Conservation (phyloP, 2,797 vertebrate genomes). For the Acanthurus lineatus region DNA sequence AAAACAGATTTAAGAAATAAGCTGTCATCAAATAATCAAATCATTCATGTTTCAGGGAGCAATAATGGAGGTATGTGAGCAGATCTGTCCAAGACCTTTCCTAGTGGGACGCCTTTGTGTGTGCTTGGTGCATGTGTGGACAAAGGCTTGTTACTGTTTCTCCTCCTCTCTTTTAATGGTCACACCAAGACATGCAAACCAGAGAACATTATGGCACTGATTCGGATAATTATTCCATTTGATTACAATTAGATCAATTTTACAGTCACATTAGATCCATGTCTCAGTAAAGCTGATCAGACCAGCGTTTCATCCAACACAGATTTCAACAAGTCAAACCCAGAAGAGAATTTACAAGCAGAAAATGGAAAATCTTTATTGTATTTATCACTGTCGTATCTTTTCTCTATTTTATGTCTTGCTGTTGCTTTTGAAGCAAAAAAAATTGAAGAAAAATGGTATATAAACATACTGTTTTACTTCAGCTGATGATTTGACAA, state of each 20-base stretch:
- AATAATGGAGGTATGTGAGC: slow-evolving; percentile 78
- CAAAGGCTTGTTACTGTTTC: slow-evolving; percentile 65
- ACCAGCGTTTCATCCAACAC: background rate
- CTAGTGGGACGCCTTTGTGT: slow-evolving; percentile 74
- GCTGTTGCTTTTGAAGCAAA: background rate
- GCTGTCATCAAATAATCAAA: slow-evolving; percentile 87
- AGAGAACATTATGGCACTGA: slow-evolving; percentile 3
- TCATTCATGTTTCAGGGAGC: slow-evolving; percentile 85
- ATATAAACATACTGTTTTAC: background rate
- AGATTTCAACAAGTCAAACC: background rate
- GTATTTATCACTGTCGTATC: background rate
- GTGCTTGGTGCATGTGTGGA: slow-evolving; percentile 68
- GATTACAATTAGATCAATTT: slow-evolving; percentile 28
- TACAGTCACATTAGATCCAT: slow-evolving; percentile 12
- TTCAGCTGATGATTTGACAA: background rate
- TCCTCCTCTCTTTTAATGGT: slow-evolving; percentile 11
- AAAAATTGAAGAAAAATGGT: background rate
- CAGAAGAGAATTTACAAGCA: background rate
- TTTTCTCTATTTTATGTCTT: background rate
- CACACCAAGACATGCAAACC: slow-evolving; percentile 21
- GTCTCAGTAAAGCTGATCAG: slow-evolving; percentile 4
- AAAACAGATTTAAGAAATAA: slow-evolving; percentile 87
- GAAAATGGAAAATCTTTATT: background rate
- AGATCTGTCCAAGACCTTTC: slow-evolving; percentile 65
- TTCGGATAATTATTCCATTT: background rate